These are phyloP conservation scores for Epizoanthus fatuus DNA, from an alignment of 92 coral and sea anemone genomes.

Conservation along the genomic window DNA sequence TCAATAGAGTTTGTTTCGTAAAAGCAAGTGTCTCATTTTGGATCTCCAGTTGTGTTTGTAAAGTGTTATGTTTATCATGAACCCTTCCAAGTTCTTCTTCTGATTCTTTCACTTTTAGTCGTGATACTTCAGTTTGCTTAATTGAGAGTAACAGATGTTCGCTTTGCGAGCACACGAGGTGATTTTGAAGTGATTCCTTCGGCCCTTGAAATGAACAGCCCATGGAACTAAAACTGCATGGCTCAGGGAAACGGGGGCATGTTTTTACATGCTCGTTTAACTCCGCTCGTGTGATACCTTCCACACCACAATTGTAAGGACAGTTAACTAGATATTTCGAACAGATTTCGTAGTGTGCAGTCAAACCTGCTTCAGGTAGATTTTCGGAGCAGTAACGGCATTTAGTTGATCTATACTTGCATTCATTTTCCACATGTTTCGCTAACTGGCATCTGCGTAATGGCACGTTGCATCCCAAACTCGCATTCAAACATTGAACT, in stretches of 20 bases:
- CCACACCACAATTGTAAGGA: slow-evolving; percentile 74
- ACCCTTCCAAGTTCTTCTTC: slow-evolving; percentile 42
- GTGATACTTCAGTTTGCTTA: slow-evolving; percentile 37
- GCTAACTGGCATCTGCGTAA: slow-evolving; percentile 73
- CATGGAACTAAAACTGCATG: slow-evolving; percentile 66
- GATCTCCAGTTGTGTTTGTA: slow-evolving; percentile 45
- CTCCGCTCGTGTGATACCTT: slow-evolving; percentile 62
- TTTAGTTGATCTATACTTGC: slow-evolving; percentile 64
- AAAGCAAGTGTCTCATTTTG: slow-evolving; percentile 75
- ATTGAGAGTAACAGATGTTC: slow-evolving; percentile 74
- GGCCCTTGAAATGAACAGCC: slow-evolving; percentile 77
- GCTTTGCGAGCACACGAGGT: slow-evolving; percentile 39
- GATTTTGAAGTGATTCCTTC: slow-evolving; percentile 63
- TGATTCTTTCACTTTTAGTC: slow-evolving; percentile 35
- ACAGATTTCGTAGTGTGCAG: slow-evolving; percentile 77
- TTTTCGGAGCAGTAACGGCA: slow-evolving; percentile 77
- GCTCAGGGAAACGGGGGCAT: slow-evolving; percentile 68
- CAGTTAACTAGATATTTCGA: slow-evolving; percentile 82
- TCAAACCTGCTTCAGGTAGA: slow-evolving; percentile 57
- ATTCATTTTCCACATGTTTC: slow-evolving; percentile 82
- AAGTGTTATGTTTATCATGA: slow-evolving; percentile 37
- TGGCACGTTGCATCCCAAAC: slow-evolving; percentile 64
- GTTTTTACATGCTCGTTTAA: slow-evolving; percentile 65
- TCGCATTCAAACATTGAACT: slow-evolving; percentile 68
- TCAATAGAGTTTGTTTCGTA: slow-evolving; percentile 65